Evolutionary conservation across 2,113 vertebrate species (phyloP).

Genomic region (Athene cunicularia): DNA sequence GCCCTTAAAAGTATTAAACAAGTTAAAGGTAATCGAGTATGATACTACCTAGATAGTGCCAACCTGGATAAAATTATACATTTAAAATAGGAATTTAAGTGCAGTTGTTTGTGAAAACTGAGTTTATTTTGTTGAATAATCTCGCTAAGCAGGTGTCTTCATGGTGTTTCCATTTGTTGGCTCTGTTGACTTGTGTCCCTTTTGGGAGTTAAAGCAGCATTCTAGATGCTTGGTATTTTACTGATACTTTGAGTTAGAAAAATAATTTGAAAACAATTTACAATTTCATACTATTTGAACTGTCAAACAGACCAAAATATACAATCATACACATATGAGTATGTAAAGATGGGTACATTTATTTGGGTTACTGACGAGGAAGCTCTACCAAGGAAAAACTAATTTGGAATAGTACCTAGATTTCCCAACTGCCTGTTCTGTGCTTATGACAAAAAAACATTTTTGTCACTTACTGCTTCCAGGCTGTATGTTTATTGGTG

Average conservation of each 20-base stretch:
- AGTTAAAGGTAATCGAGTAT: constrained; percentile 86
- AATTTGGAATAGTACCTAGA: not conserved
- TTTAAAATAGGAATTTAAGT: not conserved
- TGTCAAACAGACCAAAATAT: not conserved
- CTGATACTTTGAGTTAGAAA: not conserved
- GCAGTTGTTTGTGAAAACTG: not conserved
- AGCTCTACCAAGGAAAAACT: not conserved
- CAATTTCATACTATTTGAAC: not conserved
- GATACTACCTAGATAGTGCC: not conserved
- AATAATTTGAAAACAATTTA: not conserved
- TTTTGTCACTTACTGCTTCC: not conserved
- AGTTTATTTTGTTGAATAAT: not conserved
- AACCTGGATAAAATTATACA: not conserved
- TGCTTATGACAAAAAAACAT: not conserved
- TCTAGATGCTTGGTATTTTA: not conserved
- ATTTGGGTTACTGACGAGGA: not conserved
- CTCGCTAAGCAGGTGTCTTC: not conserved
- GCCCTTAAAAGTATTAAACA: constrained; percentile 93
- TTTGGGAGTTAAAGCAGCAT: not conserved
- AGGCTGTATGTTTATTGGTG: not conserved
- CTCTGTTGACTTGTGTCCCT: not conserved
- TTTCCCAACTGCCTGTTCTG: not conserved
- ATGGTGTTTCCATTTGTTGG: not conserved
- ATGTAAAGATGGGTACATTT: not conserved
- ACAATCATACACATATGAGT: accelerated